Evolutionary conservation across 2,113 vertebrate species (phyloP).

Genomic region (Maccullochella peelii): DNA sequence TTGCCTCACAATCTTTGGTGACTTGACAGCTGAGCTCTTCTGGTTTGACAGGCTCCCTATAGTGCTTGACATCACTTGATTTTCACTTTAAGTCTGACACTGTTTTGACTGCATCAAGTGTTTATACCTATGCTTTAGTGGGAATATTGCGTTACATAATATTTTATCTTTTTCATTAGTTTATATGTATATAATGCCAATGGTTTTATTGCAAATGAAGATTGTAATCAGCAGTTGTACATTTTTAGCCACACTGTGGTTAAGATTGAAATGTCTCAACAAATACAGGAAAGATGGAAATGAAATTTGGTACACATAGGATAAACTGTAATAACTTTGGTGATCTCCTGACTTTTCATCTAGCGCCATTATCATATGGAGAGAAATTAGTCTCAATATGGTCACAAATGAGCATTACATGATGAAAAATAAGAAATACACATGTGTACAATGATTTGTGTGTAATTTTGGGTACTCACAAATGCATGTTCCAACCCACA

Average conservation of each 20-base stretch:
- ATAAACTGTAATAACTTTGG: neutral
- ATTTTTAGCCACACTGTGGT: neutral
- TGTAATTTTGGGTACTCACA: too few species aligned
- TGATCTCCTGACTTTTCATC: neutral
- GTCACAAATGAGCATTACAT: too few species aligned
- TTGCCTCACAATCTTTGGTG: constrained; percentile 49
- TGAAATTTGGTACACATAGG: neutral
- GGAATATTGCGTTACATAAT: neutral
- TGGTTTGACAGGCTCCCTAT: constrained; percentile 37
- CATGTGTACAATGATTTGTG: too few species aligned
- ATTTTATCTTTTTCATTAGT: neutral
- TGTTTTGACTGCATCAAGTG: constrained; percentile 32
- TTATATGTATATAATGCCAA: neutral
- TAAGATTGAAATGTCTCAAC: neutral
- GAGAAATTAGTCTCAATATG: too few species aligned
- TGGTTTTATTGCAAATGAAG: neutral
- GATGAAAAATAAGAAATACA: too few species aligned
- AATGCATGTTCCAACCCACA: too few species aligned
- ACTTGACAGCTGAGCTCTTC: constrained; percentile 59
- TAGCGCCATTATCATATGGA: neutral
- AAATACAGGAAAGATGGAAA: neutral
- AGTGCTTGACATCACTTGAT: constrained; percentile 43
- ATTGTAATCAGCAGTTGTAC: neutral
- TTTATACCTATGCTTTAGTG: neutral
- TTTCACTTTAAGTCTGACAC: constrained; percentile 37